Conservation (phyloP, 1,140 invertebrate species). For the Solenopsis fugax region DNA sequence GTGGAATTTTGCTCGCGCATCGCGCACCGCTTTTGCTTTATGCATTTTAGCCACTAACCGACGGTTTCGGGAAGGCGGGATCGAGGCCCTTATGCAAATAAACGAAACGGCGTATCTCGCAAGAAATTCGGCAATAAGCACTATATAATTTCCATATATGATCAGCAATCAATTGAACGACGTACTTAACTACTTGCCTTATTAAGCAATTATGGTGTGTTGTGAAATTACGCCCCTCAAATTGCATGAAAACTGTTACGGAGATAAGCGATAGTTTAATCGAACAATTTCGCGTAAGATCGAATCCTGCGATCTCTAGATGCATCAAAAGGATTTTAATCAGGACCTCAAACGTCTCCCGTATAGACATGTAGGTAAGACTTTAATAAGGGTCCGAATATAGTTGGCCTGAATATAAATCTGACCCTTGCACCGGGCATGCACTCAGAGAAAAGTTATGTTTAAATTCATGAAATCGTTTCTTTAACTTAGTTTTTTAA, state of each 20-base stretch:
- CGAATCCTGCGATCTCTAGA: not conserved
- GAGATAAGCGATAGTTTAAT: not conserved
- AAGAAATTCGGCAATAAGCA: constrained; percentile 63
- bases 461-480: too few species aligned
- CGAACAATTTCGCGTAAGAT: not conserved
- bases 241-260: constrained; percentile 41
- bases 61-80: constrained; percentile 13
- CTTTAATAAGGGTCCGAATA: too few species aligned
- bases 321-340: not conserved
- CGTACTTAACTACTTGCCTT: constrained; percentile 21
- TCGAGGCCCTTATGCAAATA: constrained; percentile 43
- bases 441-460: too few species aligned
- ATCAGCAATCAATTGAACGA: constrained; percentile 50
- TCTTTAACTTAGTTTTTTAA: too few species aligned
- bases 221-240: constrained; percentile 45
- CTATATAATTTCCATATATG: constrained; percentile 38
- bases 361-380: too few species aligned
- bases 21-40: not conserved
- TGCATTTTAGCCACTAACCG: constrained; percentile 16
- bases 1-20: constrained; percentile 37
- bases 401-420: too few species aligned
- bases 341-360: too few species aligned
- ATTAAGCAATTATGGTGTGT: constrained; percentile 32
- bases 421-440: too few species aligned
- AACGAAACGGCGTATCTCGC: constrained; percentile 62